Conservation (phyloP, 2,797 vertebrate genomes). For the Xyrichtys novacula region DNA sequence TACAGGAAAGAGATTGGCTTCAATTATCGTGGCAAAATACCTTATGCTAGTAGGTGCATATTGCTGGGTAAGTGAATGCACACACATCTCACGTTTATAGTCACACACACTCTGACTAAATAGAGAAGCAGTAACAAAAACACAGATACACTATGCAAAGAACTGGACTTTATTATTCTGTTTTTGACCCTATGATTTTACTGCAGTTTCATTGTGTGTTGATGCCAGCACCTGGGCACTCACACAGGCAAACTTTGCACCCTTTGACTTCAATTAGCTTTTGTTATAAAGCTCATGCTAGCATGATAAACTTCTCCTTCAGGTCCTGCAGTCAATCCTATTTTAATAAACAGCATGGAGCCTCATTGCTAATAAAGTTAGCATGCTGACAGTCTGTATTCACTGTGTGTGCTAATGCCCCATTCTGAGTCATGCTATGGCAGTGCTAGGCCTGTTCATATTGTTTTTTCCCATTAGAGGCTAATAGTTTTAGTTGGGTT, state of each 20-base stretch:
- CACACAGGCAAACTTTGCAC: conserved; percentile 13
- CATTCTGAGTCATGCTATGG: conserved; percentile 34
- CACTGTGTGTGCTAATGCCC: conserved; percentile 54
- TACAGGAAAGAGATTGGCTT: conserved; percentile 34
- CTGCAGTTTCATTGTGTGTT: conserved; percentile 14
- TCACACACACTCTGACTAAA: not conserved
- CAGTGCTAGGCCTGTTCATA: conserved; percentile 9
- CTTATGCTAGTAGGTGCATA: conserved; percentile 12
- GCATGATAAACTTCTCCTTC: conserved; percentile 45
- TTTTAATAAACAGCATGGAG: conserved; percentile 71
- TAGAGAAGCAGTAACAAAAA: no score
- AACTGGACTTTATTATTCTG: conserved; percentile 34
- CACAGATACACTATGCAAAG: not conserved
- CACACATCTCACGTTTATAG: not conserved
- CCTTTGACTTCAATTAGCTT: conserved; percentile 57
- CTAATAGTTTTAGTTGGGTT: conserved; percentile 64
- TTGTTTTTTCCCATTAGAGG: conserved; percentile 60
- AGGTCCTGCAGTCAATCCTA: conserved; percentile 52
- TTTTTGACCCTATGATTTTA: conserved; percentile 38
- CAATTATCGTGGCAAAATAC: conserved; percentile 25
- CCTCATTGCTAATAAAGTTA: conserved; percentile 68
- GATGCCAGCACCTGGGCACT: not conserved
- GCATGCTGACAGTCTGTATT: conserved; percentile 60
- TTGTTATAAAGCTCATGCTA: conserved; percentile 48
- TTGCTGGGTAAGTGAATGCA: not conserved